Evolutionary conservation across 2,888 invertebrate genomes (phyloP), one percentile per base, ranked within the genome.

Genomic region (Tetropium fuscum): DNA sequence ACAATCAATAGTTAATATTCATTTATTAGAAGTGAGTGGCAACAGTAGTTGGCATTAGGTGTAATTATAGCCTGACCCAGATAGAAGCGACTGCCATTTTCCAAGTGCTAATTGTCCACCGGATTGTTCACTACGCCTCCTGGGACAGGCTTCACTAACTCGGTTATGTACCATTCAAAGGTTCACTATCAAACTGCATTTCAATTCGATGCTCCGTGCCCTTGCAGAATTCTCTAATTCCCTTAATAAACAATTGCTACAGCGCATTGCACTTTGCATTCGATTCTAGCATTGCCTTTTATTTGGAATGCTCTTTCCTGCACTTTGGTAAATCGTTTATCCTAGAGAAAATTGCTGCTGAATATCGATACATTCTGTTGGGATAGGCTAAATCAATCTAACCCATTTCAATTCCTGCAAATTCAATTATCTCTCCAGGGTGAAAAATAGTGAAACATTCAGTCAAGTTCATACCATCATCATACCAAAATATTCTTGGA

Each of bases 61-160:
- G 53, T 66, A 69, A 70, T 69, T 69, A 65, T 68, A 68, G 66
- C 58, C 62, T 68, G 69, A 70, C 69, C 69, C 53, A 63, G 54
- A 67, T 66, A 61, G 62, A 62, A 36, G 58, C 58, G 48, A 45
- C 61, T 58, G 66, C 63, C 64, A 68, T 70, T 70, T 64, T 59
- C 64, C 67, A 65, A 70, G 61, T 66, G 66, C 66, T 67, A 70
- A 70, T 68, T 70, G 68, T 68, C 63, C 66, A 58, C 51, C 55
- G 62, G 63, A 68, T 70, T 67, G 68, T 68, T 64, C 63, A 20
- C 58, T 20, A 45, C 44, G 45, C 54, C 62, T 68, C 60, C 55
- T 64, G 45, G 47, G 32, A 60, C 60, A 63, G 58, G 54, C 57
- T 70, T 60, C 45, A 40, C 58, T 70, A 70, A 70, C 64, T 70